These are phyloP conservation scores for Dinocampus coccinellae DNA, from an alignment of 2,888 invertebrate species.

Conservation along the genomic window DNA sequence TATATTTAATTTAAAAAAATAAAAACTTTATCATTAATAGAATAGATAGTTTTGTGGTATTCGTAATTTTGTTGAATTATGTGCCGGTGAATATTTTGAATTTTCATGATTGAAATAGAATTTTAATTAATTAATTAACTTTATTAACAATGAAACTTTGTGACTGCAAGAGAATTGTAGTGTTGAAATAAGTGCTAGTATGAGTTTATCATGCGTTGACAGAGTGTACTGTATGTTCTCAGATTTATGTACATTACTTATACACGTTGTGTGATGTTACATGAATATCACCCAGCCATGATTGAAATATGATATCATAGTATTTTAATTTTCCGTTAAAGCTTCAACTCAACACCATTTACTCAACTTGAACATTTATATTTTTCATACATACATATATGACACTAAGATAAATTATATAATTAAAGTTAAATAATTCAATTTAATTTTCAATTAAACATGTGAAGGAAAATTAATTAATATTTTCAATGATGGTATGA, in stretches of 20 bases:
- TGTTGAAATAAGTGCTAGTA: neutral
- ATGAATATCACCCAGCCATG: neutral
- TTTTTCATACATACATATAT: neutral
- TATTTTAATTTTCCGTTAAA: neutral
- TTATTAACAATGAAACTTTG: no score
- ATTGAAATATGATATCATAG: neutral
- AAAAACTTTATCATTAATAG: no score
- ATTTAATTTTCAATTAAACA: neutral
- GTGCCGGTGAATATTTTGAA: no score
- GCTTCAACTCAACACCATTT: neutral
- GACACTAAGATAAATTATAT: neutral
- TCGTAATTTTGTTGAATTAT: no score
- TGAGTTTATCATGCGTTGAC: neutral
- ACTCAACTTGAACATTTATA: neutral
- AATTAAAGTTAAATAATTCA: conserved; percentile 1
- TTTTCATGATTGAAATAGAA: neutral
- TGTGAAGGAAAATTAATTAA: conserved; percentile 3
- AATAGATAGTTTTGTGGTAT: no score
- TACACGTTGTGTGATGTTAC: neutral
- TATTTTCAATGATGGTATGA: neutral
- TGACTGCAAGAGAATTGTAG: no score
- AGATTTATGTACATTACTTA: neutral
- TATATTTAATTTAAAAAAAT: no score
- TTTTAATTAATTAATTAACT: neutral
- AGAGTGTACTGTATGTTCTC: neutral